These are phyloP conservation scores for Corythaeola cristata DNA, from an alignment of 2,113 vertebrate genomes.

Conservation along the genomic window DNA sequence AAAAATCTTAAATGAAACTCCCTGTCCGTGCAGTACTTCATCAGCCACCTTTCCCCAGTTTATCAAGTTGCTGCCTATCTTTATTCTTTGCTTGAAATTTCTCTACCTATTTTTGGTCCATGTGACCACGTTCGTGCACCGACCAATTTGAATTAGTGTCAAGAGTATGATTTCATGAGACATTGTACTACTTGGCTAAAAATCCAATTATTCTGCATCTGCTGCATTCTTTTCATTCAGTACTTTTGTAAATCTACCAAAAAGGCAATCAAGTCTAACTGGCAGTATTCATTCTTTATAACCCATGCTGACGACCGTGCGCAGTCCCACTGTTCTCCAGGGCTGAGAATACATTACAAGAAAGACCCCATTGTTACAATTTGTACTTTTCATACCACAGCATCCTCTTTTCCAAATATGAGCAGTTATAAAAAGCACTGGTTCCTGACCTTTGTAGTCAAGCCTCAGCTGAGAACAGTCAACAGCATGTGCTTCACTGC, in stretches of 20 bases:
- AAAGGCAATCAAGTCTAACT: conserved; percentile 63
- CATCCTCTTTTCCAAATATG: neutral
- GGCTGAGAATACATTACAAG: neutral
- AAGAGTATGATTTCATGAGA: conserved; percentile 41
- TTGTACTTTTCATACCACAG: neutral
- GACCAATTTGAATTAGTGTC: conserved; percentile 49
- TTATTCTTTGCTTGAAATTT: conserved; percentile 14
- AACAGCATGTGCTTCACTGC: neutral
- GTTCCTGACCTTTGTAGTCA: neutral
- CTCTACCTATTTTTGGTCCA: conserved; percentile 26
- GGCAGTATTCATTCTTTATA: conserved; percentile 39
- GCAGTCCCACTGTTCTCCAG: neutral
- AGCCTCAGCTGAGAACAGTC: neutral
- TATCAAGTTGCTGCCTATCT: neutral
- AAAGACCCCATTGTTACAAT: neutral
- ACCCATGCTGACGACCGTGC: neutral
- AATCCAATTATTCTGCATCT: conserved; percentile 59
- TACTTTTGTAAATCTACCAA: conserved; percentile 50
- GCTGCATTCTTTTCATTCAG: conserved; percentile 47
- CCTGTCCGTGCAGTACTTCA: neutral
- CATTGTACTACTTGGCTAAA: conserved; percentile 44
- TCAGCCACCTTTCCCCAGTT: neutral
- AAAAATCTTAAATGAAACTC: neutral
- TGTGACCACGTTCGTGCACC: neutral
- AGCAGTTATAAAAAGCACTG: neutral